Base-by-base conservation (phyloP, 2,888 invertebrate genomes). In the Onthophagus sagittarius region DNA sequence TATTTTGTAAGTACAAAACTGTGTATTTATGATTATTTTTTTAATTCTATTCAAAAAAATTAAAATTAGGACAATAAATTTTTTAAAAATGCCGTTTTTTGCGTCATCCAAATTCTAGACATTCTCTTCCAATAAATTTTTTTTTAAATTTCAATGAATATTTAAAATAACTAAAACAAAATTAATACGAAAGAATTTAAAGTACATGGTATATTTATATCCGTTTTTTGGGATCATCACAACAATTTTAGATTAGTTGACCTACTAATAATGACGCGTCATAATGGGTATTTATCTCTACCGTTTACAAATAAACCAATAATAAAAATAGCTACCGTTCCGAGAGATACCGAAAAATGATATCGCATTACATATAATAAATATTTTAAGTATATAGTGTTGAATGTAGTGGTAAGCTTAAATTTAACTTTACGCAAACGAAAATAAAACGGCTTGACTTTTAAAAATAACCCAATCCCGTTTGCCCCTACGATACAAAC, bases 1-100 rank as follows among this genome's bases (percentile, higher is more conserved):
- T 72, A 75, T 75, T 75, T 75, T 75, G 75, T 75, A 75, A 75
- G 75, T 75, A 75, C 75, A 75, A 75, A 75, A 73, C 75, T 75
- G 75, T 75, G 73, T 74, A 70, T 72, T 72, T 74, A 72, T 70
- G 71, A 75, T 73, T 75, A 53, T 9, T 53, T 53, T 53, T 53
- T 53, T 53, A 53, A 53, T 53, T 53, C 11, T 53, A 53, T 4
- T 2, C 39, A 53, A 9, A 9, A 53, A 9, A 53, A 53, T 53
- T 53, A 53, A 53, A 53, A 53, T 53, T 7, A 9, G 9, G 39
- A 53, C 39, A 53, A 53, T 53, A 53, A 53, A 53, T 7, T 53
- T 53, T 53, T 23, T 23, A 23, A 1, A 23, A 23, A 23, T 23
- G 23, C 23, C 23, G 23, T 23, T 23, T 23, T 23, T 23, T 23